These are phyloP conservation scores for Hippopotamus amphibius DNA, from an alignment of 2,113 vertebrate genomes.

Conservation along the genomic window DNA sequence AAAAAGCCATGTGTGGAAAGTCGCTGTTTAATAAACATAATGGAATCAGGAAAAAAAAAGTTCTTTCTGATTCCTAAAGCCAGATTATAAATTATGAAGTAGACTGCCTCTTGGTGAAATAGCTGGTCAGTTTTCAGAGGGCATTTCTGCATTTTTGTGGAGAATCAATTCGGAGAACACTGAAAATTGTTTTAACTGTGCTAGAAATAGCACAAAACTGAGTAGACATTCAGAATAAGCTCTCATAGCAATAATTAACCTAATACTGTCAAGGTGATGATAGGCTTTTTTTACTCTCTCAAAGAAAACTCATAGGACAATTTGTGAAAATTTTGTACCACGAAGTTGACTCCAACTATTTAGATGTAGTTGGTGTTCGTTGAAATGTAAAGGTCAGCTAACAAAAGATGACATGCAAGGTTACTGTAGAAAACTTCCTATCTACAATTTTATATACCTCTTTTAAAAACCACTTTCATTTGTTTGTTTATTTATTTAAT, in stretches of 20 bases:
- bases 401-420: not conserved
- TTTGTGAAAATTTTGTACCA: not conserved
- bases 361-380: not conserved
- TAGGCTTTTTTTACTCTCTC: not conserved
- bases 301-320: not conserved
- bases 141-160: not conserved
- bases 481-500: not conserved
- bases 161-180: not conserved
- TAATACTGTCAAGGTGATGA: not conserved
- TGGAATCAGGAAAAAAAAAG: too few species aligned
- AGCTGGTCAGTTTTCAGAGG: not conserved
- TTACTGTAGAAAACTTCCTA: not conserved
- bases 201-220: not conserved
- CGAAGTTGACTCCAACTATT: constrained; percentile 4
- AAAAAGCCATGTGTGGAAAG: too few species aligned
- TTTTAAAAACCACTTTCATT: not conserved
- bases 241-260: not conserved
- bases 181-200: constrained; percentile 3
- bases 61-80: not conserved
- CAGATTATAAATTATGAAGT: not conserved
- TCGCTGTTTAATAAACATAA: too few species aligned
- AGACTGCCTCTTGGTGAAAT: not conserved
- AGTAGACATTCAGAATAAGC: not conserved
- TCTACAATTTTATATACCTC: not conserved
- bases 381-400: not conserved